These are phyloP conservation scores for Crocodylus rhombifer DNA, from an alignment of 2,797 vertebrate genomes.

Conservation along the genomic window DNA sequence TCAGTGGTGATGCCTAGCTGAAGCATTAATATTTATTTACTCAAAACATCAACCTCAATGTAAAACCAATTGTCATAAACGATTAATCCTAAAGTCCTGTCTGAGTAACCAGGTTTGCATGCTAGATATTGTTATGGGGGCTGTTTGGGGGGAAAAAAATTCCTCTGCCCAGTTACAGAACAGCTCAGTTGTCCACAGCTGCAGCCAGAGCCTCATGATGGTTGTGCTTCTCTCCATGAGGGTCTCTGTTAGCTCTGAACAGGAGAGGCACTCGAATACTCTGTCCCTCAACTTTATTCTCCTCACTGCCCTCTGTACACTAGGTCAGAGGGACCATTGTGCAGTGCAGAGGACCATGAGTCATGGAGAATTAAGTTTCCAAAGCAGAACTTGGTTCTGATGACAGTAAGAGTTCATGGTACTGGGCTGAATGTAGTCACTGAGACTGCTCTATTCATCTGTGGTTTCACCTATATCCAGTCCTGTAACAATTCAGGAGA, in stretches of 20 bases:
- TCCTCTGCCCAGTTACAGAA: not conserved
- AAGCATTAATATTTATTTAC: accelerated
- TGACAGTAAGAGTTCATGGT: not conserved
- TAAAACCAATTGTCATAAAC: not conserved
- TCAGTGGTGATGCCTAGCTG: not conserved
- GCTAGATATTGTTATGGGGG: not conserved
- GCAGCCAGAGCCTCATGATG: not conserved
- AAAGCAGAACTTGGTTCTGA: not conserved
- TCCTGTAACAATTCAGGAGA: not conserved
- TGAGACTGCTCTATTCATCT: no score
- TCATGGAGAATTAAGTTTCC: not conserved
- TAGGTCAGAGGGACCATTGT: accelerated
- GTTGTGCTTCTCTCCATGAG: not conserved
- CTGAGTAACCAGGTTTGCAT: not conserved
- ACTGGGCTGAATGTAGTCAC: not conserved
- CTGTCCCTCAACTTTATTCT: not conserved
- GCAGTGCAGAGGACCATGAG: accelerated
- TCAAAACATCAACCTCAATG: accelerated
- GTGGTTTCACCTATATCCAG: not conserved
- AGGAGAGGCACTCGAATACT: not conserved
- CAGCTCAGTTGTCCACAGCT: not conserved
- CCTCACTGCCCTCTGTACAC: not conserved
- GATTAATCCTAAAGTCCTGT: not conserved
- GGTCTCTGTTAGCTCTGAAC: no score
- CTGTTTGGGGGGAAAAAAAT: not conserved